These are phyloP conservation scores for Apamea anceps DNA, from an alignment of 2,888 invertebrate species.

Conservation along the genomic window DNA sequence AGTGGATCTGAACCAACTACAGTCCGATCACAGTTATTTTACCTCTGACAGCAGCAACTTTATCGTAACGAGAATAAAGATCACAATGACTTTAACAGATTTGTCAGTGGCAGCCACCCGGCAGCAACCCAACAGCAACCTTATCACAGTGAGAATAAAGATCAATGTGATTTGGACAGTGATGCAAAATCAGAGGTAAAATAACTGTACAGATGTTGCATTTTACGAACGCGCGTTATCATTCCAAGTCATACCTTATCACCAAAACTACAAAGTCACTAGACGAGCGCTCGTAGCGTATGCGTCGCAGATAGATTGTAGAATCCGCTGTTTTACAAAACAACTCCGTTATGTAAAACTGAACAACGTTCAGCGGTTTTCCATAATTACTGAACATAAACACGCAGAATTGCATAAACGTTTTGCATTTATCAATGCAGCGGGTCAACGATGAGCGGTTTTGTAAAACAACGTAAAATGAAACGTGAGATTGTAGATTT, in stretches of 20 bases:
- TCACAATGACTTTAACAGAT: neutral
- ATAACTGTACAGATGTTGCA: neutral
- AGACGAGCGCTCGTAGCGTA: too few species aligned
- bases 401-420: too few species aligned
- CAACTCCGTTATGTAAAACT: neutral
- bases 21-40: neutral
- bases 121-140: neutral
- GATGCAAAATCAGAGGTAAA: neutral
- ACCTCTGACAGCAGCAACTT: neutral
- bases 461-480: too few species aligned
- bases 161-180: neutral
- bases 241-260: conserved; percentile 10
- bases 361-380: neutral
- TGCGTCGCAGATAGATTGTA: too few species aligned
- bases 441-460: too few species aligned
- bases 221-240: conserved; percentile 4
- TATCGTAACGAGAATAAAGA: neutral
- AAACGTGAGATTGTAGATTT: too few species aligned
- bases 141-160: neutral
- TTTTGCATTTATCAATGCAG: too few species aligned
- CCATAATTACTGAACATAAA: too few species aligned
- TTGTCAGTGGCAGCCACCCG: neutral
- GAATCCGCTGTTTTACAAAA: too few species aligned
- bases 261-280: neutral
- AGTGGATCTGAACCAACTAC: neutral